Conservation (phyloP, 2,888 invertebrate species). For the Ligdia adustata region DNA sequence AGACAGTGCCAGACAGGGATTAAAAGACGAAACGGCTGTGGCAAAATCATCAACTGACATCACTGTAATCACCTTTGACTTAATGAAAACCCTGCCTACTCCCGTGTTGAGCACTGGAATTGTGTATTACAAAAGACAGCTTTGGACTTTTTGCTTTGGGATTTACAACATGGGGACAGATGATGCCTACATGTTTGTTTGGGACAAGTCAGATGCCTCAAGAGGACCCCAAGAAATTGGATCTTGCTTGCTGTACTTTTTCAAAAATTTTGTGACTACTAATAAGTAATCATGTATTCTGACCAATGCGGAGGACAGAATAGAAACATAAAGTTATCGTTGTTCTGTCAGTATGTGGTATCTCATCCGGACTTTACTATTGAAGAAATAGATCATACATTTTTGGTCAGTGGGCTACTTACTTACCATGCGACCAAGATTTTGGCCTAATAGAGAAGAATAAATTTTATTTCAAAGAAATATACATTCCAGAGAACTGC, state of each 20-base stretch:
- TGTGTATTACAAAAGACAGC: conserved; percentile 40
- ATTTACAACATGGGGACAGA: conserved; percentile 37
- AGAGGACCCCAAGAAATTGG: conserved; percentile 41
- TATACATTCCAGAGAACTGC: background rate
- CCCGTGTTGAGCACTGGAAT: conserved; percentile 39
- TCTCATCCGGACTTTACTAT: conserved; percentile 30
- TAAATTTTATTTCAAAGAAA: background rate
- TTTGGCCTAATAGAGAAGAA: background rate
- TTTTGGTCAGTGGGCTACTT: background rate
- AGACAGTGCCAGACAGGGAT: conserved; percentile 7
- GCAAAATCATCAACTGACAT: conserved; percentile 11
- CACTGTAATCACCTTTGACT: conserved; percentile 33
- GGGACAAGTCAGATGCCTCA: conserved; percentile 38
- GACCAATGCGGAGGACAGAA: conserved; percentile 32
- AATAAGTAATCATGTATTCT: conserved; percentile 23
- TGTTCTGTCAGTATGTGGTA: conserved; percentile 34
- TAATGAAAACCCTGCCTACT: conserved; percentile 44
- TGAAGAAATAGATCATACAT: conserved; percentile 19
- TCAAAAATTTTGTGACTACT: conserved; percentile 30
- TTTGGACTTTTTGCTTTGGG: conserved; percentile 41
- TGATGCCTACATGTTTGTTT: conserved; percentile 39
- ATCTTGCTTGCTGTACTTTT: conserved; percentile 29
- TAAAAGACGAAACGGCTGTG: conserved; percentile 7
- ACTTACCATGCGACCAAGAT: background rate
- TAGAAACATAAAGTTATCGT: conserved; percentile 35